A percentile compares a stretch with the other conserved stretches of the same genome.
Conservation (phyloP, 2,888 invertebrate species). For the Exocentrus adspersus region DNA sequence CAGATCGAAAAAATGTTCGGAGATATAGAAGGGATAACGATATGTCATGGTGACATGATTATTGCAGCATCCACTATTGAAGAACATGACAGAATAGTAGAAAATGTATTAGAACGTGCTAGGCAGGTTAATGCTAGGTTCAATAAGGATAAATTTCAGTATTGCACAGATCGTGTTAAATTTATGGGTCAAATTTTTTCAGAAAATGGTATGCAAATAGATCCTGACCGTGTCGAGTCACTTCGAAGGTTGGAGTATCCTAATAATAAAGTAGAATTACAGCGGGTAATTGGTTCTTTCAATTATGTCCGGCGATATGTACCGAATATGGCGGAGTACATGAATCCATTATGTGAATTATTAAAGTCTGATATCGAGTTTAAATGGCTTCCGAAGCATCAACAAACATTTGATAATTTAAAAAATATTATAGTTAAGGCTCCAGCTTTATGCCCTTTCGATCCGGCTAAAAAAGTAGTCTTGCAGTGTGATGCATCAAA, state of each 20-base stretch:
- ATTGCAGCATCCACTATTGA: conserved; percentile 23
- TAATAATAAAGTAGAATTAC: conserved; percentile 13
- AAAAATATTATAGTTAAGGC: conserved; percentile 34
- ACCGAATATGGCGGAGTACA: conserved; percentile 33
- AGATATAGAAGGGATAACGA: conserved; percentile 30
- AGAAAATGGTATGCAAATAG: neutral
- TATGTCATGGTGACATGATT: conserved; percentile 41
- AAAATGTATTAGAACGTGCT: conserved; percentile 30
- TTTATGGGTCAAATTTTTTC: conserved; percentile 19
- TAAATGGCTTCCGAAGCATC: conserved; percentile 36
- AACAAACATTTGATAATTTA: conserved; percentile 34
- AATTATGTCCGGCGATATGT: conserved; percentile 29
- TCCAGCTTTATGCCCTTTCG: conserved; percentile 39
- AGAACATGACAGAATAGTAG: conserved; percentile 38
- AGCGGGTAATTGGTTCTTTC: conserved; percentile 31
- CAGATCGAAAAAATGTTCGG: conserved; percentile 37
- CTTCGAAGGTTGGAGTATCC: neutral
- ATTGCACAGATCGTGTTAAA: conserved; percentile 1
- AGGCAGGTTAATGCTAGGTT: conserved; percentile 20
- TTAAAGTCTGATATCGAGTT: conserved; percentile 39
- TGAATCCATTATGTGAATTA: conserved; percentile 35
- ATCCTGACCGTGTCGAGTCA: conserved; percentile 25
- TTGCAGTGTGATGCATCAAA: conserved; percentile 39
- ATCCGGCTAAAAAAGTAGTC: conserved; percentile 34
- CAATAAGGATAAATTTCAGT: conserved; percentile 18